Percentiles rank a stretch among this genome's conserved stretches.
These are phyloP conservation scores for Lepisosteus oculatus DNA, from an alignment of 2,113 vertebrate species.

Conservation along the genomic window DNA sequence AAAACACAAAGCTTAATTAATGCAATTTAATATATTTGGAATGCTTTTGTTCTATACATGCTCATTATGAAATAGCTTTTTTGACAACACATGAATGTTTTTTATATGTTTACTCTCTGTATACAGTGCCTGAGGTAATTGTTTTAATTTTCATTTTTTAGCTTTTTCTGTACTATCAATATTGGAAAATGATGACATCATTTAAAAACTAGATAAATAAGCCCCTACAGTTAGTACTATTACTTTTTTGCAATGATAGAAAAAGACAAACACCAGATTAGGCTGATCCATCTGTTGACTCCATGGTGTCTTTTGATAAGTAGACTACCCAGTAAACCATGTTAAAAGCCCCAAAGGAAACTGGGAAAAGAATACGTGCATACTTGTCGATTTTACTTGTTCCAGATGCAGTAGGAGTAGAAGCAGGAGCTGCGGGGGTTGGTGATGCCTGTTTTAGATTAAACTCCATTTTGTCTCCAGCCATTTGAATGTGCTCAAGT, in stretches of 20 bases:
- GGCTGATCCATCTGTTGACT: conserved; percentile 77
- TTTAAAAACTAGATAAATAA: conserved; percentile 8
- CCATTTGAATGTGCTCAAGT: conserved; percentile 81
- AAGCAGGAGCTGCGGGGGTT: conserved; percentile 52
- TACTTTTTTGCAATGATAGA: conserved; percentile 42
- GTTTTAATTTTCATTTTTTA: conserved; percentile 4
- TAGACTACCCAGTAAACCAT: conserved; percentile 99
- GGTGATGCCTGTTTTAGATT: conserved; percentile 62
- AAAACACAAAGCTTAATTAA: conserved; percentile 20
- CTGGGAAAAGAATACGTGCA: conserved; percentile 94
- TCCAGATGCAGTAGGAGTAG: conserved; percentile 70
- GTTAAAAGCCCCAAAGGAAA: conserved; percentile 96
- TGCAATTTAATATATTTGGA: conserved; percentile 21
- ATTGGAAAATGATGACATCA: conserved; percentile 31
- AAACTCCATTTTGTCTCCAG: conserved; percentile 68
- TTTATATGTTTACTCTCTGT: neutral
- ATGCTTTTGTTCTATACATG: conserved; percentile 16
- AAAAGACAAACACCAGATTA: conserved; percentile 64
- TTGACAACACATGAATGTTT: conserved; percentile 15
- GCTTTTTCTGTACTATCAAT: conserved; percentile 30
- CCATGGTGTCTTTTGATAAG: conserved; percentile 95
- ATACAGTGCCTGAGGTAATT: conserved; percentile 27
- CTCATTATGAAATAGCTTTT: conserved; percentile 5
- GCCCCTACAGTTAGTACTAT: conserved; percentile 3
- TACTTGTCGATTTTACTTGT: conserved; percentile 99